Percentiles rank a stretch among this genome's conserved stretches.
Evolutionary conservation across 2,888 invertebrate species (phyloP).

Genomic region (Aleiodes leptofemur): DNA sequence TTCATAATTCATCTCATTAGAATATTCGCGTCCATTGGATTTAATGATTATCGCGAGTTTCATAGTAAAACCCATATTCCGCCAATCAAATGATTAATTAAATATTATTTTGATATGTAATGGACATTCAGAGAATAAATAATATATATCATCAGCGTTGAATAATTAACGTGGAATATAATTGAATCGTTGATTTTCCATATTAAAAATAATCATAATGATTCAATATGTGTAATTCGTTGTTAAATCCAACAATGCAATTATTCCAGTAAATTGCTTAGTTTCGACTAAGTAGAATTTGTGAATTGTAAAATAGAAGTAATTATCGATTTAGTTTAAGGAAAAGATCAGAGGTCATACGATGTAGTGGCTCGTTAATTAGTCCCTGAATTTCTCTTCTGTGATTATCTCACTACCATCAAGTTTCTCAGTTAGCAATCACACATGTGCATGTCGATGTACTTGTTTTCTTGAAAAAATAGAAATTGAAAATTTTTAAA

Average conservation of each 20-base stretch:
- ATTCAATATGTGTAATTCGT: too few species aligned
- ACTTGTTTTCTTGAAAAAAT: too few species aligned
- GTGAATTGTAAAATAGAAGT: too few species aligned
- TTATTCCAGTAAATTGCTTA: background rate
- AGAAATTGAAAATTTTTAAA: too few species aligned
- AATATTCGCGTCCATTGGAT: background rate
- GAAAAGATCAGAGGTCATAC: slow-evolving; percentile 55
- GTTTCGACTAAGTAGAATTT: background rate
- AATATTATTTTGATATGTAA: slow-evolving; percentile 7
- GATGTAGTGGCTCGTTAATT: slow-evolving; percentile 59
- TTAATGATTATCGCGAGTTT: background rate
- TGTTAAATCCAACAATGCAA: background rate
- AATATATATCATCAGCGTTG: too few species aligned
- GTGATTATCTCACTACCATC: slow-evolving; percentile 53
- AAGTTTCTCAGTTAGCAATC: slow-evolving; percentile 6
- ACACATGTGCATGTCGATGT: too few species aligned
- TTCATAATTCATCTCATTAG: background rate
- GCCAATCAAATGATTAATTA: slow-evolving; percentile 2
- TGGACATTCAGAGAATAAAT: background rate
- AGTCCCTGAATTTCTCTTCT: slow-evolving; percentile 50
- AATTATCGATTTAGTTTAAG: slow-evolving; percentile 42
- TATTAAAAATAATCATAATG: too few species aligned
- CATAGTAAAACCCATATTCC: background rate
- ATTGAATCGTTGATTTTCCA: too few species aligned
- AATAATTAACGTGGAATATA: too few species aligned